phyloP scores from a whole-genome alignment of 2,113 vertebrate species.

The Pardalotus punctatus region DNA sequence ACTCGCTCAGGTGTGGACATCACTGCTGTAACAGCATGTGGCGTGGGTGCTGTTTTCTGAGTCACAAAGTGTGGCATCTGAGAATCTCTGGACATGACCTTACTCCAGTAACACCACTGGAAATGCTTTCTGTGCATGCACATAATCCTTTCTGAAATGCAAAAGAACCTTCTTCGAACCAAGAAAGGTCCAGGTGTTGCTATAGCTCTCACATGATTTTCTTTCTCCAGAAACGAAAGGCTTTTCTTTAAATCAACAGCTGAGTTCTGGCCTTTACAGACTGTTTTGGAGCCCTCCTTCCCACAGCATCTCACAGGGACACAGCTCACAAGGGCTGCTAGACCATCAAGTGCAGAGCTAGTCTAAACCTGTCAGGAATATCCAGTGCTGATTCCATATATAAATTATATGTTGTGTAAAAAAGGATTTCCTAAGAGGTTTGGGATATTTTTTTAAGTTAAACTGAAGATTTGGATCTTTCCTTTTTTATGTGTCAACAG shows the following conservation, averaged over 20 bases:
- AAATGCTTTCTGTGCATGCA: not conserved
- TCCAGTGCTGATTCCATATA: not conserved
- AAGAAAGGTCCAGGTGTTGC: not conserved
- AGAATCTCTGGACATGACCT: not conserved
- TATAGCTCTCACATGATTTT: not conserved
- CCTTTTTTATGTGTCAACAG: not conserved
- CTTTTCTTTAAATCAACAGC: not conserved
- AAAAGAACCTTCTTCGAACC: not conserved
- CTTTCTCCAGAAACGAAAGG: not conserved
- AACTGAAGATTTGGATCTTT: not conserved
- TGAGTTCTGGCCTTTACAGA: not conserved
- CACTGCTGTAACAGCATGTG: not conserved
- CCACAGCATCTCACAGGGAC: not conserved
- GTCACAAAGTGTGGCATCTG: not conserved
- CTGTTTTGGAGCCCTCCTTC: not conserved
- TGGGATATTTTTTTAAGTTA: not conserved
- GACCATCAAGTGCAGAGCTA: not conserved
- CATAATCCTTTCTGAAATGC: not conserved
- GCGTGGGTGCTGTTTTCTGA: not conserved
- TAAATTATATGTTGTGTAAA: conserved; percentile 17
- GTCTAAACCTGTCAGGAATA: not conserved
- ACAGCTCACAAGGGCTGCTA: not conserved
- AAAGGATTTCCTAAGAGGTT: conserved; percentile 7
- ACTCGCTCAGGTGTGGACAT: not conserved
- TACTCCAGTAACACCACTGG: not conserved